Evolutionary conservation across 37 sponge, comb jelly and placozoan genomes (phyloP).

Genomic region (Theonella swinhoei): DNA sequence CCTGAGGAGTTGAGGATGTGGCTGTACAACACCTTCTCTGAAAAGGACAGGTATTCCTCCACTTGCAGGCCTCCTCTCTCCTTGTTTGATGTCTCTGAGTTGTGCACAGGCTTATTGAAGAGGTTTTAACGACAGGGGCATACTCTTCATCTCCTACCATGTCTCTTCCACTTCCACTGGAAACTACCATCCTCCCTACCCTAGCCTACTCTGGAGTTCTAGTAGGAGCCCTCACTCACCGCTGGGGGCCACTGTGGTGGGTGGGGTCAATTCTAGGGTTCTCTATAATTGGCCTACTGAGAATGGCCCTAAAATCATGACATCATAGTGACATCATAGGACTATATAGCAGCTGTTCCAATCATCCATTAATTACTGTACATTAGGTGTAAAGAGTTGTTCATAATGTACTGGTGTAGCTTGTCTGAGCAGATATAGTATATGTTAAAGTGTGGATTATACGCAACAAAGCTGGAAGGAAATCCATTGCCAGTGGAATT

Average conservation of each 20-base stretch:
- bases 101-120: conserved; percentile 7
- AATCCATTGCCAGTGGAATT: no score
- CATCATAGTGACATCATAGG: background rate
- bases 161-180: conserved; percentile 5
- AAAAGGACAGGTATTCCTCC: background rate
- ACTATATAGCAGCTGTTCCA: no score
- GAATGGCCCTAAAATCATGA: background rate
- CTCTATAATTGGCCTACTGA: background rate
- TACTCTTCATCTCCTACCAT: background rate
- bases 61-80: background rate
- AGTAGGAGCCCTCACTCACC: background rate
- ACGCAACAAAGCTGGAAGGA: no score
- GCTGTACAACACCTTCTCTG: background rate
- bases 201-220: background rate
- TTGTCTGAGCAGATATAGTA: no score
- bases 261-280: background rate
- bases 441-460: no score
- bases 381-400: no score
- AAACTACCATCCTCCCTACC: background rate
- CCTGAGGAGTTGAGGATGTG: background rate
- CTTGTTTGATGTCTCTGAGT: background rate
- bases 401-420: no score
- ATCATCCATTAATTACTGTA: no score
- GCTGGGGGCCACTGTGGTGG: conserved; percentile 8
- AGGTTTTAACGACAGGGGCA: background rate